phyloP scores from a whole-genome alignment of 35 echinoderm and acorn worm species.

The Acanthaster planci region DNA sequence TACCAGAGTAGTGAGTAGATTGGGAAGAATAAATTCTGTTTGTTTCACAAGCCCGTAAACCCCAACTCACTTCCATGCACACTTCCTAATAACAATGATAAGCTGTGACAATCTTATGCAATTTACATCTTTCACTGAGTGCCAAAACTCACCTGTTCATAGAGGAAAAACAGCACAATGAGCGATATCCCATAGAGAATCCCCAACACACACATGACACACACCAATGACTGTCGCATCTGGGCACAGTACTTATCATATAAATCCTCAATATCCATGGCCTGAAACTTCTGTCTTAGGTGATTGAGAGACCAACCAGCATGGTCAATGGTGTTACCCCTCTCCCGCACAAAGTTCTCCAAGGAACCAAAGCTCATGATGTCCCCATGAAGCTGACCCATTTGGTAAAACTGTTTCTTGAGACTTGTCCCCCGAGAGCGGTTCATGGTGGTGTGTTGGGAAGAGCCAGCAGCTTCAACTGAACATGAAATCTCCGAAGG shows the following conservation, averaged over 20 bases:
- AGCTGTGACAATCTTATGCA: too few species aligned
- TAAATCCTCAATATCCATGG: constrained; percentile 82
- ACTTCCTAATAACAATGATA: too few species aligned
- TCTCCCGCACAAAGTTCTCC: constrained; percentile 81
- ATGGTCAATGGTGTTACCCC: constrained; percentile 65
- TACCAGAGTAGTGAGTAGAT: too few species aligned
- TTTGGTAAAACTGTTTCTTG: constrained; percentile 81
- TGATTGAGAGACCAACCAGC: constrained; percentile 65
- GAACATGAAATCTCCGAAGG: too few species aligned
- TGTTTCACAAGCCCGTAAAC: too few species aligned
- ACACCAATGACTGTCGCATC: constrained; percentile 68
- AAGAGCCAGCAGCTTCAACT: too few species aligned
- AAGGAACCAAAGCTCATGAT: constrained; percentile 80
- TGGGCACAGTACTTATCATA: constrained; percentile 82
- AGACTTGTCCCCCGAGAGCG: constrained; percentile 34
- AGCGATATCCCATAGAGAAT: constrained; percentile 53
- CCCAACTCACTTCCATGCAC: too few species aligned
- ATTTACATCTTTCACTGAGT: too few species aligned
- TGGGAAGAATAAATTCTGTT: too few species aligned
- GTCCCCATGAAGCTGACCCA: constrained; percentile 84
- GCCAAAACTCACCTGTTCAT: constrained; percentile 53
- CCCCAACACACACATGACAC: constrained; percentile 70
- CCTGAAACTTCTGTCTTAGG: constrained; percentile 75
- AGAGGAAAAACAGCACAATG: constrained; percentile 36
- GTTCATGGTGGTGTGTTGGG: not conserved